Base-by-base conservation (phyloP, 2,888 invertebrate genomes). In the Phyllotreta striolata region DNA sequence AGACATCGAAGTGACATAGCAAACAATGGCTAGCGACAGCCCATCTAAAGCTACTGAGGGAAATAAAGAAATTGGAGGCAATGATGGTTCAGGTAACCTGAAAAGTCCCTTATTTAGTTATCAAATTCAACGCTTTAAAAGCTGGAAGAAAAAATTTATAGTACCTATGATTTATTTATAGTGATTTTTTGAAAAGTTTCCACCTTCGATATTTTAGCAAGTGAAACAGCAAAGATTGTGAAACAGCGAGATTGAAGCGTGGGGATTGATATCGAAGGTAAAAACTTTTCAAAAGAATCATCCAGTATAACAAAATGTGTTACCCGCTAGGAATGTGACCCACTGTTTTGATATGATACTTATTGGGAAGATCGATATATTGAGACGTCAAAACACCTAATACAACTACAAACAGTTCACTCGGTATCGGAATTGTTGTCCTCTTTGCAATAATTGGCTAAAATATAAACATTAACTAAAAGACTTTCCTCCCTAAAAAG, bases 371-470 rank as follows among this genome's bases (percentile, higher is more conserved):
- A 49, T 86, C 74, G 44, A 83, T 81, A 67, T 84, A 84, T 69
- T 84, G 85, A 1, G 92, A 91, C 6, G 87, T 82, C 9, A 89
- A 72, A 1, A 91, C 91, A 62, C 89, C 90, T 38, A 85, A 80
- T 13, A 89, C 82, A 1, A 93, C 90, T 24, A 88, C 87, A 46
- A 92, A 83, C 37, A 93, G 81, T 77, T 93, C 93, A 54, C 89
- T 88, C 0, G 93, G 92, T 49, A 93, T 79, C 0, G 92, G 92
- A 75, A 91, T 85, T 51, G 84, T 83, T 56, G 87, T 86, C 66
- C 80, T 84, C 76, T 88, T 88, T 6, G 84, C 83, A 8, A 86
- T 73, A 72, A 83, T 81, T 0, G 88, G 88, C 84, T 89, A 80
- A 81, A 78, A 78, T 65, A 40, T 43, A 44, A 49, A 13, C 13